Conservation (phyloP, 2,888 invertebrate species). For the Balanococcus diminutus region DNA sequence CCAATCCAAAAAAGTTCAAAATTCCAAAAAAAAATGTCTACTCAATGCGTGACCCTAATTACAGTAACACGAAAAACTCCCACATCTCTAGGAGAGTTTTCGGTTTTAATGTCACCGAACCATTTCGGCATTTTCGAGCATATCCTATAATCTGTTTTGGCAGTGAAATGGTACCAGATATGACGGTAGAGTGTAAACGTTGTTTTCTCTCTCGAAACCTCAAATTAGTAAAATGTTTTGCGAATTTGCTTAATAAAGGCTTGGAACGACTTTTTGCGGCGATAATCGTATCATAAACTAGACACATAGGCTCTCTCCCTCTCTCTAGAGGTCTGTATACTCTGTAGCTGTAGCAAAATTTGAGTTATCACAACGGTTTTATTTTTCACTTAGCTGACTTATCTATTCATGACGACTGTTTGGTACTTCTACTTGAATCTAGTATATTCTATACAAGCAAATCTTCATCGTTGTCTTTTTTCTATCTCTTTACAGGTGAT, state of each 20-base stretch:
- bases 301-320: too few species aligned
- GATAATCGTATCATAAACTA: too few species aligned
- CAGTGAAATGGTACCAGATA: background rate
- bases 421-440: background rate
- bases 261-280: background rate
- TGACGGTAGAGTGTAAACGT: background rate
- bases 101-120: background rate
- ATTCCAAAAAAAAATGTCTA: too few species aligned
- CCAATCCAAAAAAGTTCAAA: too few species aligned
- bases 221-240: background rate
- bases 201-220: background rate
- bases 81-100: background rate
- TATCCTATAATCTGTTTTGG: background rate
- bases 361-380: too few species aligned
- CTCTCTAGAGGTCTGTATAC: background rate
- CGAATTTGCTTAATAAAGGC: background rate
- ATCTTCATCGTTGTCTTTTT: background rate
- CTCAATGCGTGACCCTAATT: background rate
- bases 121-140: background rate
- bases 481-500: conserved; percentile 25
- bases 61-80: background rate
- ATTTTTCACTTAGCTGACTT: too few species aligned
- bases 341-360: too few species aligned
- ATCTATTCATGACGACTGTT: too few species aligned
- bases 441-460: background rate